Evolutionary conservation across 2,113 vertebrate species (phyloP).

Genomic region (Gadus chalcogrammus): DNA sequence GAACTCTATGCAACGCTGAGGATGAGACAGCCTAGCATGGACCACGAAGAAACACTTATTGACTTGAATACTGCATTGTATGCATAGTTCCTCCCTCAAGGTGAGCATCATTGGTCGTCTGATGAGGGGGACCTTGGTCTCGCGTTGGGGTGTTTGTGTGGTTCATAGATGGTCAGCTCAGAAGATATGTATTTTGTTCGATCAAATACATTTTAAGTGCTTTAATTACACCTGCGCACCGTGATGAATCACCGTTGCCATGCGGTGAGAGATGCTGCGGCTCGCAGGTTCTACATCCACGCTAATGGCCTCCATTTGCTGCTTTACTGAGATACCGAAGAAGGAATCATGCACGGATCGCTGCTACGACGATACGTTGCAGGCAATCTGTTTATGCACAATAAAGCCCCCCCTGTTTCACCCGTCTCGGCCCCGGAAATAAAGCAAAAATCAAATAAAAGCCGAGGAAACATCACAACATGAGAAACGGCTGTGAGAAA

Average conservation of each 20-base stretch:
- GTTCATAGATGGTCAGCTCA: slow-evolving; percentile 5
- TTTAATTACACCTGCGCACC: slow-evolving; percentile 44
- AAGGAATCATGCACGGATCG: neutral
- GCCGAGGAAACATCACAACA: slow-evolving; percentile 21
- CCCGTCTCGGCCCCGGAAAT: slow-evolving; percentile 21
- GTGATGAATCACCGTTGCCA: slow-evolving; percentile 50
- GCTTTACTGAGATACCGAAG: slow-evolving; percentile 6
- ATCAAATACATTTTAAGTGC: slow-evolving; percentile 47
- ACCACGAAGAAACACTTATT: too few relatives aligned
- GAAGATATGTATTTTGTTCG: slow-evolving; percentile 33
- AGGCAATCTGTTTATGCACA: slow-evolving; percentile 33
- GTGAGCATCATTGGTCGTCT: too few relatives aligned
- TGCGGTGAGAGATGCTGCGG: slow-evolving; percentile 36
- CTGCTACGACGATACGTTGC: slow-evolving; percentile 11
- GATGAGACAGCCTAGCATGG: too few relatives aligned
- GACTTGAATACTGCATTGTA: too few relatives aligned
- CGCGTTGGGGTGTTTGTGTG: neutral
- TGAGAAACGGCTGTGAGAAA: slow-evolving; percentile 46
- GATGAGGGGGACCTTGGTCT: neutral
- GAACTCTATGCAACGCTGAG: too few relatives aligned
- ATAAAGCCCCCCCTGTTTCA: slow-evolving; percentile 11
- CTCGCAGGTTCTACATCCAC: slow-evolving; percentile 24
- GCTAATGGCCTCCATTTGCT: slow-evolving; percentile 36
- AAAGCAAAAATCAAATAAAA: slow-evolving; percentile 19
- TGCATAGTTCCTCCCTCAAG: too few relatives aligned